A percentile compares a stretch with the other conserved stretches of the same genome.
Conservation (phyloP, 1,140 invertebrate genomes). For the Pinna nobilis region DNA sequence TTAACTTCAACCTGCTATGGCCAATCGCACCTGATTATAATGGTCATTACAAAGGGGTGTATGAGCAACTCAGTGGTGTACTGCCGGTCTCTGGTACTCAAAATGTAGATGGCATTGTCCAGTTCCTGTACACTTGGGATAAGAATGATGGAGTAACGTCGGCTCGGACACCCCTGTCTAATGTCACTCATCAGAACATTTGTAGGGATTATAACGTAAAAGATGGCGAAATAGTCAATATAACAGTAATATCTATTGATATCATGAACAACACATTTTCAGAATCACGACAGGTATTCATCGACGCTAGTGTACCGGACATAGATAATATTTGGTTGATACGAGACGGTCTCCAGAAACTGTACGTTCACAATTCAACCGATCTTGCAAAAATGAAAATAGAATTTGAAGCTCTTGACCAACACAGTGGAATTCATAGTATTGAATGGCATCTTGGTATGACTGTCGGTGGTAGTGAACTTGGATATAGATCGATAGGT, state of each 20-base stretch:
- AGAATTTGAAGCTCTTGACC: conserved; percentile 36
- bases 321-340: conserved; percentile 28
- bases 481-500: conserved; percentile 28
- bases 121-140: background rate
- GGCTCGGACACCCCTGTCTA: background rate
- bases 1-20: conserved; percentile 26
- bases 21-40: background rate
- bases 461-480: background rate
- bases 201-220: background rate
- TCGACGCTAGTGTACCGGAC: conserved; percentile 37
- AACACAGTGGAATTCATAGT: conserved; percentile 38
- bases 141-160: background rate
- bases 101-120: conserved; percentile 1
- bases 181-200: background rate
- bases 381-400: conserved; percentile 49
- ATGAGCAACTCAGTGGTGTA: conserved; percentile 8
- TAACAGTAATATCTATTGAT: conserved; percentile 30
- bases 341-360: conserved; percentile 18
- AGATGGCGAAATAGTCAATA: conserved; percentile 40
- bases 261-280: conserved; percentile 28
- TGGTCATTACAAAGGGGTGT: background rate
- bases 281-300: conserved; percentile 26
- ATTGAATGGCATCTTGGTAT: conserved; percentile 11
- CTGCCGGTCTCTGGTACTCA: background rate
- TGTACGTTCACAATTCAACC: conserved; percentile 41